These are phyloP conservation scores for Lagorchestes hirsutus DNA, from an alignment of 2,797 vertebrate species.

Conservation along the genomic window DNA sequence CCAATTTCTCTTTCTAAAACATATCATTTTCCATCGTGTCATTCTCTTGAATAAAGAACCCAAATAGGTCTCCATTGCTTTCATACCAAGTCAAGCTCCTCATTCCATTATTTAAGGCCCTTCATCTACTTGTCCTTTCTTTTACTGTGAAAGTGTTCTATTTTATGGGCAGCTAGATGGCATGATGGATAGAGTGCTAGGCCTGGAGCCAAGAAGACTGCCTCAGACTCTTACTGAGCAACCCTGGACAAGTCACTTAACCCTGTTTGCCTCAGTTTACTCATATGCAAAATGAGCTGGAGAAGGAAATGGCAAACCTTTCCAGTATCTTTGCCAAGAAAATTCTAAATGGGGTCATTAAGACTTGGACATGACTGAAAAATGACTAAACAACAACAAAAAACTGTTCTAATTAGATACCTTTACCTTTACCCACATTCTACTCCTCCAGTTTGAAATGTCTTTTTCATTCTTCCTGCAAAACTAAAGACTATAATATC, in stretches of 20 bases:
- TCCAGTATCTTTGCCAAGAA: background rate
- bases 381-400: background rate
- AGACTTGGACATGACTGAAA: background rate
- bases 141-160: background rate
- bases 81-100: background rate
- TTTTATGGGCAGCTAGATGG: background rate
- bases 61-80: background rate
- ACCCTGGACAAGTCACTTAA: background rate
- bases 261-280: background rate
- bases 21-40: background rate
- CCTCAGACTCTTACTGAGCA: background rate
- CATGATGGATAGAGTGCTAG: background rate
- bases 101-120: background rate
- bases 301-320: background rate
- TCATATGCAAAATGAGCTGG: too few relatives aligned
- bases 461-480: background rate
- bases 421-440: background rate
- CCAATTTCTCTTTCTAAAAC: conserved; percentile 31
- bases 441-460: background rate
- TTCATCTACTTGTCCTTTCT: background rate
- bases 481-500: background rate
- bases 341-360: background rate
- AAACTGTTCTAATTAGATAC: background rate
- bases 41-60: background rate
- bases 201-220: background rate